Evolutionary conservation across 2,888 invertebrate species (phyloP), one percentile per base, ranked within the genome.

Genomic region (Nemapogon koenigi): DNA sequence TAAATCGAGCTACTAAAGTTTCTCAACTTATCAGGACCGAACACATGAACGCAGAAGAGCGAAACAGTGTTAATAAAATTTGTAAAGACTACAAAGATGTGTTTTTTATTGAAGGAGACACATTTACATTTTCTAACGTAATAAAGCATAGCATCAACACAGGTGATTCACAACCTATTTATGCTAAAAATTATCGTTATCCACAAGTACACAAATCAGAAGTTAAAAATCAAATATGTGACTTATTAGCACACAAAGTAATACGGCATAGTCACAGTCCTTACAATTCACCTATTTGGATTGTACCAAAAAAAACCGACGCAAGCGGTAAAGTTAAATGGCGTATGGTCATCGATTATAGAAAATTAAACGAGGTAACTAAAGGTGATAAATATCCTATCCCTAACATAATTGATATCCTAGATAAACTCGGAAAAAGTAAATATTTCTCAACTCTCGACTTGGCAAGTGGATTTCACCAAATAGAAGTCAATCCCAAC

Each of bases 381-480:
- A 35, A 35, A 7, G 41, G 38, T 8, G 41, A 41, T 26, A 27
- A 18, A 13, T 41, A 38, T 17, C 41, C 41, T 2, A 8, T 41
- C 11, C 41, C 41, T 7, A 29, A 38, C n/a, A 38, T 41, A 4
- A 25, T 27, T 8, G 36, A 38, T 8, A 49, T 49, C 2, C 32
- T 49, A 15, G 46, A 49, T 16, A 42, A 46, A 29, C 25, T 49
- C 35, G 44, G 47, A 22, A 41, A 48, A 15, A 43, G 43, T 4
- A 39, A 30, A 16, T 50, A 50, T 18, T 50, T 50, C 25, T 42
- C 48, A 1, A 49, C 47, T 2, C 17, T 49, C 36, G 46, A 48
- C 36, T 41, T 18, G 4, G 33, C 15, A 10, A n/a, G 8, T 14
- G 37, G 37, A 2, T 37, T 37, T 28, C 37, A 29, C 14, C 37